These are phyloP conservation scores for Pachyramphus minor DNA, from an alignment of 2,113 vertebrate genomes.

Conservation along the genomic window DNA sequence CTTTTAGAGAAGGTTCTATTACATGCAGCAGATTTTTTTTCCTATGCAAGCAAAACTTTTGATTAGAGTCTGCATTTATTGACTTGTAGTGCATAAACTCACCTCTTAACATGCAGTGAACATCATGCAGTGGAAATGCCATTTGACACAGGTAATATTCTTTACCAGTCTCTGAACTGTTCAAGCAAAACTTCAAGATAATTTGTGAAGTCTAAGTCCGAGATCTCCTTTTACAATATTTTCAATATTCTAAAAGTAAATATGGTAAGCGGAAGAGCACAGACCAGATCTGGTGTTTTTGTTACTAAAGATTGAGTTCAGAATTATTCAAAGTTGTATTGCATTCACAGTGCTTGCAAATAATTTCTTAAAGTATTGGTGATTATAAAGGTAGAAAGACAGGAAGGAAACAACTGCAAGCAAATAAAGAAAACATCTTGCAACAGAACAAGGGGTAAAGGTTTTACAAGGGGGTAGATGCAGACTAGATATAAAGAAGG, in stretches of 20 bases:
- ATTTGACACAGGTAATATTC: not conserved
- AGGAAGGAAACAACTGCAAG: not conserved
- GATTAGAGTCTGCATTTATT: conserved; percentile 63
- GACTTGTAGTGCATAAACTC: conserved; percentile 41
- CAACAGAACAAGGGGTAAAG: accelerated
- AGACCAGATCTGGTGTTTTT: not conserved
- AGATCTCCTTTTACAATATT: not conserved
- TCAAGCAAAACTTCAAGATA: conserved; percentile 5
- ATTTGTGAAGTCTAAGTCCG: not conserved
- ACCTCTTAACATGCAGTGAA: conserved; percentile 1
- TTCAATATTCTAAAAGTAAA: not conserved
- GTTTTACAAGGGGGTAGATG: not conserved
- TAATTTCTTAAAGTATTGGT: not conserved
- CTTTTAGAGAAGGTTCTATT: conserved; percentile 56
- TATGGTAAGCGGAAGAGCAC: not conserved
- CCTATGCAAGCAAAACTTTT: conserved; percentile 63
- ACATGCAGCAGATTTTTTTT: conserved; percentile 45
- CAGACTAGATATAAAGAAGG: not conserved
- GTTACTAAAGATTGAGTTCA: not conserved
- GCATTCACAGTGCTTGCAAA: not conserved
- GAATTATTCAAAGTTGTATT: not conserved
- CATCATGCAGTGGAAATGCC: conserved; percentile 22
- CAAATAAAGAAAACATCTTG: not conserved
- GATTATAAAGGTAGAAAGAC: not conserved
- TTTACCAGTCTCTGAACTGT: not conserved